Percentiles rank a stretch among this genome's conserved stretches.
phyloP scores from a whole-genome alignment of 2,113 vertebrate genomes.

The Nibea coibor region DNA sequence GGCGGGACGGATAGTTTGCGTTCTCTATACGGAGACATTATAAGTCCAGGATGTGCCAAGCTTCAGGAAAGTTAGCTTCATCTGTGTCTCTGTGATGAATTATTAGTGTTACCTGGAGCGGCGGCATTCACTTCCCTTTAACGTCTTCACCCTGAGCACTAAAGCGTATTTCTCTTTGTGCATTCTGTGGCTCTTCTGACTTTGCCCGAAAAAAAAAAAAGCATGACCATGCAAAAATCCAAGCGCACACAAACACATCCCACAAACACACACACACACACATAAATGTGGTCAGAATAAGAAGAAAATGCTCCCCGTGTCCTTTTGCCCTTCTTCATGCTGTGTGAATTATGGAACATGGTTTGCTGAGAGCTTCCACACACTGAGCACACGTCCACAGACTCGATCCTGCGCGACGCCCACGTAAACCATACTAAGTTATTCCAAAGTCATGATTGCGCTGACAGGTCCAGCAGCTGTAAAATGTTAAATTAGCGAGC shows the following conservation, averaged over 20 bases:
- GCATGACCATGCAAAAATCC: neutral
- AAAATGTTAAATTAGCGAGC: slow-evolving; percentile 48
- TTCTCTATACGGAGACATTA: neutral
- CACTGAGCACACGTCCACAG: slow-evolving; percentile 19
- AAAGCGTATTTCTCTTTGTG: neutral
- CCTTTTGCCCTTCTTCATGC: slow-evolving; percentile 14
- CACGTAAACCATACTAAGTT: slow-evolving; percentile 40
- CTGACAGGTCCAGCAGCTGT: slow-evolving; percentile 33
- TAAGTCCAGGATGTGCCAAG: neutral
- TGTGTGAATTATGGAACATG: slow-evolving; percentile 42
- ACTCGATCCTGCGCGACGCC: slow-evolving; percentile 19
- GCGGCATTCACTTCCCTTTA: slow-evolving; percentile 15
- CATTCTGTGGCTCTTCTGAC: slow-evolving; percentile 5
- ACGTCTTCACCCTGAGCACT: neutral
- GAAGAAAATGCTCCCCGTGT: neutral
- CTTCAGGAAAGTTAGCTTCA: neutral
- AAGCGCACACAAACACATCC: neutral
- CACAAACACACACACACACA: neutral
- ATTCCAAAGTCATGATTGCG: slow-evolving; percentile 45
- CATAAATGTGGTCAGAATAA: neutral
- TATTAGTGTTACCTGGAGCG: slow-evolving; percentile 23
- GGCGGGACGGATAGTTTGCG: neutral
- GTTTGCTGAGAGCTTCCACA: slow-evolving; percentile 30
- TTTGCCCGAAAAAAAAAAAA: neutral
- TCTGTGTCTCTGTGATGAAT: slow-evolving; percentile 29